These are phyloP conservation scores for Plectrocnemia conspersa DNA, from an alignment of 1,140 invertebrate species.

Conservation along the genomic window DNA sequence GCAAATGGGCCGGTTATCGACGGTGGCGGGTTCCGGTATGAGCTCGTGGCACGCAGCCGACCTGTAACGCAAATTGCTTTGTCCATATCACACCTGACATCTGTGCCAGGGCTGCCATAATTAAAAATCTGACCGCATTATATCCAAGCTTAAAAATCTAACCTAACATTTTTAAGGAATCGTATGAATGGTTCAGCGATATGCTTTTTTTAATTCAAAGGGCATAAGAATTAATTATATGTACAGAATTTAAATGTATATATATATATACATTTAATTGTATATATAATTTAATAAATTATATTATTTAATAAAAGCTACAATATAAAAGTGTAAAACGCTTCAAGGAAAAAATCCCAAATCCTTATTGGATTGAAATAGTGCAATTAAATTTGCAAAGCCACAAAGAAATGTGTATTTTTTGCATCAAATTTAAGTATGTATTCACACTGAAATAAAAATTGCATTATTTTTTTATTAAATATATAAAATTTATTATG, in stretches of 20 bases:
- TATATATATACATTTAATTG: not conserved
- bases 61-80: conserved; percentile 22
- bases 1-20: conserved; percentile 5
- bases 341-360: no score
- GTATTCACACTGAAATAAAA: no score
- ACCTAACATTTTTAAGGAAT: not conserved
- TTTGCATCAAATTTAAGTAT: no score
- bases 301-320: not conserved
- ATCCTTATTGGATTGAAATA: no score
- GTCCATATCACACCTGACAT: conserved; percentile 19
- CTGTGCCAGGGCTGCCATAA: not conserved
- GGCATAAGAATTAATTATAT: no score
- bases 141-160: no score
- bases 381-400: no score
- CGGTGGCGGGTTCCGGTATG: conserved; percentile 19
- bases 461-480: no score
- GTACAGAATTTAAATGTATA: no score
- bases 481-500: no score
- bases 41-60: conserved; percentile 13
- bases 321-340: no score
- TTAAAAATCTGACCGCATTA: conserved; percentile 3
- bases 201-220: not conserved
- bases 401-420: no score
- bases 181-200: not conserved
- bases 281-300: not conserved